A percentile compares a stretch with the other conserved stretches of the same genome.
These are phyloP conservation scores for Brachionus angularis DNA, from an alignment of 1,140 invertebrate species.

Conservation along the genomic window DNA sequence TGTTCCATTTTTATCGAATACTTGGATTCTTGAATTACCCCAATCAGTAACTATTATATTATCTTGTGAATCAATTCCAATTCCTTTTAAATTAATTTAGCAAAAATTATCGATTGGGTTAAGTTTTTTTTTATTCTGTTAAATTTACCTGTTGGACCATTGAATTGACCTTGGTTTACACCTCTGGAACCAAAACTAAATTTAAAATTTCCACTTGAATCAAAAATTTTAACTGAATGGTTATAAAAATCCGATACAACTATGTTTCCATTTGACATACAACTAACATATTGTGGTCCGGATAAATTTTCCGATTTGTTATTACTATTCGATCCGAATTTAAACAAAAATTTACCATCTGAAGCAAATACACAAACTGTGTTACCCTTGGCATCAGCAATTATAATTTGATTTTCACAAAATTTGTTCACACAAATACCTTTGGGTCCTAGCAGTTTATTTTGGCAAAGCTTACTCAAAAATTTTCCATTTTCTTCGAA, in stretches of 20 bases:
- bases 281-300: conserved; percentile 63
- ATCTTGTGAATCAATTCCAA: conserved; percentile 61
- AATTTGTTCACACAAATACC: conserved; percentile 60
- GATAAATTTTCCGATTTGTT: conserved; percentile 62
- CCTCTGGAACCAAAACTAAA: conserved; percentile 58
- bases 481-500: conserved; percentile 63
- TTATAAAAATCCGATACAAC: conserved; percentile 64
- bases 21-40: conserved; percentile 64
- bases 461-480: conserved; percentile 61
- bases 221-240: conserved; percentile 61
- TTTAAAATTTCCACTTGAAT: conserved; percentile 49
- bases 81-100: conserved; percentile 36
- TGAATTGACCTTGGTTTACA: conserved; percentile 63
- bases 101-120: background rate
- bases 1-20: conserved; percentile 62
- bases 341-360: conserved; percentile 55
- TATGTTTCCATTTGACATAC: conserved; percentile 59
- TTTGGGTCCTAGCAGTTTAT: conserved; percentile 63
- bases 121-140: background rate
- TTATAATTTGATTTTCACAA: conserved; percentile 60
- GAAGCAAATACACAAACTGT: conserved; percentile 61
- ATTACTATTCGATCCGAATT: conserved; percentile 50
- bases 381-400: conserved; percentile 65
- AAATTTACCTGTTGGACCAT: conserved; percentile 61
- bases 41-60: conserved; percentile 64